Base-by-base conservation (phyloP, 1,140 invertebrate genomes). In the Euura saliciscinereae region DNA sequence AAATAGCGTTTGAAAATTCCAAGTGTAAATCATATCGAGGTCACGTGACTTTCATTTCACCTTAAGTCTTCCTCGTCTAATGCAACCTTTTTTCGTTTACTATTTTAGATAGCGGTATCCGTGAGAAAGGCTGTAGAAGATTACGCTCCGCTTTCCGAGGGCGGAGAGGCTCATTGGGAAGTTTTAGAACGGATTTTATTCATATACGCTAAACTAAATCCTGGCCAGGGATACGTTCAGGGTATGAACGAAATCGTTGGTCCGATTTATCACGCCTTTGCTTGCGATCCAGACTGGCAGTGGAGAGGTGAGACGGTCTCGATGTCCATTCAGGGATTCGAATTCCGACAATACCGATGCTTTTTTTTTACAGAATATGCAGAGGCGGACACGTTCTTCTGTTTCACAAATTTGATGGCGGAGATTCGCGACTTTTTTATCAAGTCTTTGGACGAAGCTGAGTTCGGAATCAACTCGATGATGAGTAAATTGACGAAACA, bases 231-330 rank as follows among this genome's bases (percentile, higher is more conserved):
- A 3, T 99, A 99, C 87, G 97, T 99, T 1, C 97, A 99, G 88
- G 98, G 98, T 73, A 99, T 99, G 98, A 99, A 99, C 90, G 98
- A 99, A 88, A 98, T 99, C 77, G 93, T 99, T 73, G 98, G 98
- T 0, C 98, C 98, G 28, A 98, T 99, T 79, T 99, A 99, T 88
- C 98, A 99, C 85, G 94, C 96, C 6, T 98, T 99, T 88, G 97
- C 98, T 11, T 94, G 92, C 65, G 96, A 99, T 90, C 91, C 95
- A 4, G 91, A 96, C 86, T 78, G 88, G n/a, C 89, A 92, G 71
- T 96, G 92, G 89, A 90, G 94, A 91, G 91, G 95, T 96, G 83
- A 84, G 81, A 85, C 13, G 3, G 5, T n/a, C 13, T n/a, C 28
- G 28, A 1, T 28, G 28, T 28, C 1, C 28, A 28, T 28, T 28